phyloP scores from a whole-genome alignment of 1,140 invertebrate genomes.

The Nixonia krombeini region DNA sequence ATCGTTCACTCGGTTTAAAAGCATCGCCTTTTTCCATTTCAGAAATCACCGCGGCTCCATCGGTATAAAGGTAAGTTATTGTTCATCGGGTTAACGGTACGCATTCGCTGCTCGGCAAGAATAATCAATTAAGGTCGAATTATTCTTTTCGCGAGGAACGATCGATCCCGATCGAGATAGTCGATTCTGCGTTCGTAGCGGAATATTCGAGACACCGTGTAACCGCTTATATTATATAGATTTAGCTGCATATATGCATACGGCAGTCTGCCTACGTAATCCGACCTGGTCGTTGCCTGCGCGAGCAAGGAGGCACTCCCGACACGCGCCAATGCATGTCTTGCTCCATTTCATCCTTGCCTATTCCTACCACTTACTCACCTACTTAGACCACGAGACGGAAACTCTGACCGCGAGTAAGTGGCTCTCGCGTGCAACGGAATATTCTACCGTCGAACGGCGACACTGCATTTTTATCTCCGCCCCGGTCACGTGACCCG shows the following conservation, averaged over 20 bases:
- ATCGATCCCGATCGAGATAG: too few species aligned
- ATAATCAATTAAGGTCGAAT: too few species aligned
- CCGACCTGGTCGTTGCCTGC: constrained; percentile 17
- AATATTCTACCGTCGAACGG: constrained; percentile 9
- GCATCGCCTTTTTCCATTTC: too few species aligned
- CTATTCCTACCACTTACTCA: constrained; percentile 65
- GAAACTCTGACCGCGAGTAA: constrained; percentile 60
- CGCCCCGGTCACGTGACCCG: too few species aligned
- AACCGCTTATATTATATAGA: neutral
- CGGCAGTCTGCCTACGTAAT: constrained; percentile 40
- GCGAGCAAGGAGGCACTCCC: constrained; percentile 61
- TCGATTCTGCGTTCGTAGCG: too few species aligned
- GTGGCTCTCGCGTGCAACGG: constrained; percentile 2
- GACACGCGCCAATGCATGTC: constrained; percentile 70
- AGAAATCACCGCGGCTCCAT: too few species aligned
- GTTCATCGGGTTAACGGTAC: too few species aligned
- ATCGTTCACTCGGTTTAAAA: too few species aligned
- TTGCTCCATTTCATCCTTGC: constrained; percentile 69
- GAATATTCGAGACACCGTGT: neutral
- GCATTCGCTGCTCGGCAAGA: too few species aligned
- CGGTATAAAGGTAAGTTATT: too few species aligned
- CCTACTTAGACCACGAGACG: constrained; percentile 66
- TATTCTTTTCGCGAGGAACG: too few species aligned
- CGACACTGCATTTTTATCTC: neutral
- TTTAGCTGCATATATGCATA: neutral